Evolutionary conservation across 2,797 vertebrate species (phyloP), one percentile per base, ranked within the genome.

Genomic region (Sebastes melanostomus): DNA sequence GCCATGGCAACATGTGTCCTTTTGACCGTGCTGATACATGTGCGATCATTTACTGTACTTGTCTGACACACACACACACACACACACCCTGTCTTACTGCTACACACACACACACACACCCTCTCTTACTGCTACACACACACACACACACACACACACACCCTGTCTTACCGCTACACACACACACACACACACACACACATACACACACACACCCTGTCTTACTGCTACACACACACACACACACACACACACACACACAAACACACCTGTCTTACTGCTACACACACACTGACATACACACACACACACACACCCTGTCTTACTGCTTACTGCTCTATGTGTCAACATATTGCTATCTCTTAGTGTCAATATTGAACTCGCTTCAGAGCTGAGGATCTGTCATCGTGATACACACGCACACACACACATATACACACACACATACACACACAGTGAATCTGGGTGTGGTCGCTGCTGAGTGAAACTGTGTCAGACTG

Each of bases 361-460:
- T 72, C 27, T 38, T 8, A 65, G 22, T 30, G 59, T 81, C 80
- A 85, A 88, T 85, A 85, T 83, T 88, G 76, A 90, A 77, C 29
- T 62, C 3, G 12, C 42, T 20, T 58, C 29, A 60, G 22, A 59
- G 65, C 56, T 80, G 16, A 36, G 66, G 62, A 42, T 25, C 65
- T 76, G 25, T 71, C 61, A 36, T 77, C 24, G 42, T 18, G 42
- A 27, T 32, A 67, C 54, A 56, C 66, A 67, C 56, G 30, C 50
- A 62, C 56, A 72, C 32, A 70, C 55, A 24, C 34, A 50, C 56
- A 61, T 58, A 66, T 13, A 32, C 58, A 69, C 18, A 56, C 22
- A 56, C 71, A 56, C 61, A 67, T 62, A 58, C 46, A 67, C 61
- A 62, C 46, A 12, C 13, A n/a, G 9, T 30, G 9, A 54, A 11